Evolutionary conservation across 2,888 invertebrate genomes (phyloP), one percentile per base, ranked within the genome.

Genomic region (Phymatocera aterrima): DNA sequence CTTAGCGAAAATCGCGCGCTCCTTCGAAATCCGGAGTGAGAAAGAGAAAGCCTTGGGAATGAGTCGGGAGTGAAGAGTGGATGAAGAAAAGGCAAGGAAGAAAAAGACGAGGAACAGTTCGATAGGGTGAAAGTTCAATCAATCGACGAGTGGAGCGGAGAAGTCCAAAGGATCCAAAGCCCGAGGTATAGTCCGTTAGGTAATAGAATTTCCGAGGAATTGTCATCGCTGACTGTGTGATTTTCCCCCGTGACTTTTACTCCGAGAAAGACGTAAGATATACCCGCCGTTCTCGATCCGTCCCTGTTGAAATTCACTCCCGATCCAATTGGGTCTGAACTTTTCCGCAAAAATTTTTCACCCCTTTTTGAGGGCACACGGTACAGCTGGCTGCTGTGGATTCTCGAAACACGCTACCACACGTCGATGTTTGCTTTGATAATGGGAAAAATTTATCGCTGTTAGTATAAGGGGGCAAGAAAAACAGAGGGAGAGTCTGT

Each of bases 21-120:
- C n/a, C n/a, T 51, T 10, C 51, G 8, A 21, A 72, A 34, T 18
- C 18, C 51, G 12, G 34, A 51, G 24, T n/a, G 54, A 43, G 43
- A 24, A 28, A 12, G 18, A 37, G 12, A 15, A 12, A 54, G 21
- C 21, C 74, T 80, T 77, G 57, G 61, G 72, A 40, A 8, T 43
- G 79, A 72, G 70, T 61, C 10, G 12, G 28, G 72, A 74, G 57
- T 31, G 24, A 60, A 72, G 57, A 34, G 24, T 77, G 81, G 77
- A 64, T 12, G 15, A 28, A 54, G 4, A 57, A 57, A 57, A 57
- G 57, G 21, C 8, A 61, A 43, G 6, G 46, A 75, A 80, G 79
- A 34, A 43, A 77, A 43, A 60, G 75, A 18, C 68, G 31, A 51
- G 51, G 51, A 51, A 28, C 31, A 18, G 46, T 15, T 72, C 40